These are phyloP conservation scores for Myripristis jacobus DNA, from an alignment of 2,797 vertebrate genomes.

Conservation along the genomic window DNA sequence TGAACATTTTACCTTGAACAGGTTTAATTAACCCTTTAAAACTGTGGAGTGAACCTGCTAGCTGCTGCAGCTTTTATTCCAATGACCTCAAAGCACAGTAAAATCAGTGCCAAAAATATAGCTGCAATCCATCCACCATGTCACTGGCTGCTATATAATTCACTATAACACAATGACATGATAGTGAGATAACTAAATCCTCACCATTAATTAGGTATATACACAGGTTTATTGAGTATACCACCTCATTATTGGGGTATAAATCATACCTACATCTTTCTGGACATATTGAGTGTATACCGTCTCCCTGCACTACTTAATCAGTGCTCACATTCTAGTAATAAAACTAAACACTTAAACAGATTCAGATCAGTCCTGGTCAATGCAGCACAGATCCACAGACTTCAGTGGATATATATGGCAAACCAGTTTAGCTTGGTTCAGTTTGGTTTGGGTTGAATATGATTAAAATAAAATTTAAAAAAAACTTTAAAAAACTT, in stretches of 20 bases:
- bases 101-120: neutral
- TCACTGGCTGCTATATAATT: constrained; percentile 20
- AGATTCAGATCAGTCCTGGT: constrained; percentile 22
- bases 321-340: constrained; percentile 3
- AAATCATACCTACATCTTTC: neutral
- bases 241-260: neutral
- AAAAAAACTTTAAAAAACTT: constrained; percentile 1
- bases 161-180: neutral
- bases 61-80: constrained; percentile 31
- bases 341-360: neutral
- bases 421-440: neutral
- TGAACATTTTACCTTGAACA: constrained; percentile 5
- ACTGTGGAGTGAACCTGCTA: neutral
- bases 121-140: neutral
- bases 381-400: constrained; percentile 29
- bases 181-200: neutral
- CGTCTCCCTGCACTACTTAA: neutral
- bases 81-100: constrained; percentile 2
- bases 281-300: neutral
- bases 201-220: neutral
- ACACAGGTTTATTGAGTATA: neutral
- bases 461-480: neutral
- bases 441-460: constrained; percentile 6
- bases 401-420: neutral
- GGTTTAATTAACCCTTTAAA: constrained; percentile 1